These are phyloP conservation scores for Actinostola sp. DNA, from an alignment of 92 coral and sea anemone species.

Conservation along the genomic window DNA sequence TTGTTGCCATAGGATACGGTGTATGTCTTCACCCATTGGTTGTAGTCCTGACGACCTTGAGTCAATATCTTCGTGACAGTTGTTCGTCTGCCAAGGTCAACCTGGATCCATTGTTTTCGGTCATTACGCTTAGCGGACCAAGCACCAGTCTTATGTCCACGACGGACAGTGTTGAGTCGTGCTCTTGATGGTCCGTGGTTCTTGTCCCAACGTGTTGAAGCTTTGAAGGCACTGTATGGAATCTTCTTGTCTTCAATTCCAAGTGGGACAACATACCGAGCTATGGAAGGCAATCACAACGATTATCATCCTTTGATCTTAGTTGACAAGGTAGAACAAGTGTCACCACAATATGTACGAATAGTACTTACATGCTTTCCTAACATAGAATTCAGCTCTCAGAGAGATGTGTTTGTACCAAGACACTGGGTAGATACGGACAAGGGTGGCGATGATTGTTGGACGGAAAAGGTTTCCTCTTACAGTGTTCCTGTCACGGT, in stretches of 20 bases:
- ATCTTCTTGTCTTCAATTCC: slow-evolving; percentile 42
- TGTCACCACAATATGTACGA: too few species aligned
- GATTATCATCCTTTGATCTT: too few species aligned
- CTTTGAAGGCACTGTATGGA: slow-evolving; percentile 44
- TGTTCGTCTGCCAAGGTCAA: slow-evolving; percentile 25
- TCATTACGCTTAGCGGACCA: slow-evolving; percentile 77
- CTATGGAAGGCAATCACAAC: too few species aligned
- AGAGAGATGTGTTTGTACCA: slow-evolving; percentile 20
- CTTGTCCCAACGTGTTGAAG: slow-evolving; percentile 65
- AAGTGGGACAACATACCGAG: too few species aligned
- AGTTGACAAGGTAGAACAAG: neutral
- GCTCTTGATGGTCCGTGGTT: slow-evolving; percentile 72
- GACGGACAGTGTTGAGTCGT: slow-evolving; percentile 56
- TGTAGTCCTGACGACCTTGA: slow-evolving; percentile 56
- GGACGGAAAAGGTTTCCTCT: slow-evolving; percentile 17
- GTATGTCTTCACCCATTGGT: slow-evolving; percentile 65
- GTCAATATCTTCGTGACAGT: slow-evolving; percentile 43
- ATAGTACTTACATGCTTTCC: slow-evolving; percentile 39
- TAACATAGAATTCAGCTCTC: slow-evolving; percentile 32
- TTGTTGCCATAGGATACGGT: slow-evolving; percentile 57
- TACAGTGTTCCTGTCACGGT: slow-evolving; percentile 31
- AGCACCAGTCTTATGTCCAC: slow-evolving; percentile 68
- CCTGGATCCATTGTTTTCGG: slow-evolving; percentile 71
- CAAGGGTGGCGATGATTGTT: slow-evolving; percentile 13
- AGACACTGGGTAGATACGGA: slow-evolving; percentile 26